Conservation (phyloP, 2,797 vertebrate species). For the Cyclopterus lumpus region DNA sequence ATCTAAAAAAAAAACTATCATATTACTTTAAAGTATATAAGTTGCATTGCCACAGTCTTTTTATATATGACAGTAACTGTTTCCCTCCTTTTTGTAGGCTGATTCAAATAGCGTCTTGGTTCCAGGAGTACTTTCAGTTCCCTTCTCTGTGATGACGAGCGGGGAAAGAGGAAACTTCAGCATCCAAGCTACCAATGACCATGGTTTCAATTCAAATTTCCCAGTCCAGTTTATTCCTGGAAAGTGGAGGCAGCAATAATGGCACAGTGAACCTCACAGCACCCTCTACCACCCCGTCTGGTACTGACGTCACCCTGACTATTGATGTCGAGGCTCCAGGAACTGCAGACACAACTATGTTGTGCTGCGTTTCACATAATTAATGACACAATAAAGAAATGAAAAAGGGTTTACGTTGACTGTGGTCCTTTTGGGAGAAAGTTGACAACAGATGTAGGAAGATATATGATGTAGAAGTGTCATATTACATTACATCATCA, state of each 20-base stretch:
- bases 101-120: conserved; percentile 16
- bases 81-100: conserved; percentile 33
- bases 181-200: conserved; percentile 51
- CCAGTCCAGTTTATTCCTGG: conserved; percentile 29
- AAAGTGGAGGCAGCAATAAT: conserved; percentile 8
- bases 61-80: neutral
- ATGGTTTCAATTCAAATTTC: conserved; percentile 16
- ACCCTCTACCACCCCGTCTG: conserved; percentile 42
- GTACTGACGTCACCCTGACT: conserved; percentile 62
- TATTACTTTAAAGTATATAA: neutral
- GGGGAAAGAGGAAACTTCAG: conserved; percentile 23
- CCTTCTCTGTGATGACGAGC: conserved; percentile 40
- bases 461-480: neutral
- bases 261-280: conserved; percentile 44
- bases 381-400: neutral
- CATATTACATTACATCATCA: neutral
- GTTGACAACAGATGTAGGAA: neutral
- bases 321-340: conserved; percentile 38
- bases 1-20: neutral
- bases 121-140: conserved; percentile 50
- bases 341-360: conserved; percentile 51
- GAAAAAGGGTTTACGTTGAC: neutral
- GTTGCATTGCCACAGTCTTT: neutral
- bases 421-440: neutral
- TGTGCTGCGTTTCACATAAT: conserved; percentile 19